Evolutionary conservation across 1,140 invertebrate genomes (phyloP).

Genomic region (Caerostris extrusa): DNA sequence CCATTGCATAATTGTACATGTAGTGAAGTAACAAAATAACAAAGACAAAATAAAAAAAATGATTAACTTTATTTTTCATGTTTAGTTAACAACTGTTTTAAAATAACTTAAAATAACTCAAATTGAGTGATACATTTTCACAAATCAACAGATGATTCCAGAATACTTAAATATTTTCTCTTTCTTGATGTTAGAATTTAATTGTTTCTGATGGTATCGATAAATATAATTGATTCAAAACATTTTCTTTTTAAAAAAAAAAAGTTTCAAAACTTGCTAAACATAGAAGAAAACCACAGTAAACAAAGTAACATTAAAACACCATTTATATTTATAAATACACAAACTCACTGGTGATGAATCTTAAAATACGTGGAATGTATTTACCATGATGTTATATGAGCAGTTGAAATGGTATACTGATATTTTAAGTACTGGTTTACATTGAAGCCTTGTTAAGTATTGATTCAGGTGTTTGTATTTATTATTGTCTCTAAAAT

Average conservation of each 20-base stretch:
- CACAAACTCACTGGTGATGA: background rate
- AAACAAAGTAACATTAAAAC: background rate
- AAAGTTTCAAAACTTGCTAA: background rate
- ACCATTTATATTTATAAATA: background rate
- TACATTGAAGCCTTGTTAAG: too few species aligned
- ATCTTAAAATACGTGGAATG: background rate
- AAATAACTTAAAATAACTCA: background rate
- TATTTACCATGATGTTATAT: too few species aligned
- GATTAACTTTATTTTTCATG: slow-evolving; percentile 2
- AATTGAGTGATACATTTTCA: background rate
- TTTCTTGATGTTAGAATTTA: background rate
- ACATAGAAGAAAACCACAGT: background rate
- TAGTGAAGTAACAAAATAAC: background rate
- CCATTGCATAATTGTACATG: background rate
- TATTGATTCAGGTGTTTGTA: too few species aligned
- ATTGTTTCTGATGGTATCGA: background rate
- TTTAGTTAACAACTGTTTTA: background rate
- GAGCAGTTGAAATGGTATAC: too few species aligned
- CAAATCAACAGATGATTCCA: background rate
- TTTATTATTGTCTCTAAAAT: too few species aligned
- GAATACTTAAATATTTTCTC: background rate
- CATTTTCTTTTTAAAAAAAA: background rate
- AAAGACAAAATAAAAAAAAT: background rate
- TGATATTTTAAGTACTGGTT: too few species aligned
- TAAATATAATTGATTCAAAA: background rate